Conservation (phyloP, 2,797 vertebrate genomes). For the Rhadinocentrus ornatus region DNA sequence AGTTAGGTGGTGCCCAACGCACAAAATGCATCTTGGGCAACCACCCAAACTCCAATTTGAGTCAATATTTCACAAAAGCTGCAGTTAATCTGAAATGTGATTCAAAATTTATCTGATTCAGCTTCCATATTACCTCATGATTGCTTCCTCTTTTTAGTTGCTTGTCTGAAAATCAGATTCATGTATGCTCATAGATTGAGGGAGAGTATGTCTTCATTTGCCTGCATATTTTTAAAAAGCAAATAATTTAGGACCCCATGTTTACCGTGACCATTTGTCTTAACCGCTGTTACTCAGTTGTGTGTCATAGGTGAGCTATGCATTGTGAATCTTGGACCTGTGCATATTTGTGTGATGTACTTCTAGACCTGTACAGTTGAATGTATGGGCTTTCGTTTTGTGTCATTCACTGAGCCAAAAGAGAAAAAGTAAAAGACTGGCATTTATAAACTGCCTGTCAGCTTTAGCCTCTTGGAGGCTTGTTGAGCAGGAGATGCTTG, state of each 20-base stretch:
- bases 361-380: slow-evolving; percentile 58
- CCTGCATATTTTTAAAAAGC: slow-evolving; percentile 44
- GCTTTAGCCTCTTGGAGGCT: not conserved
- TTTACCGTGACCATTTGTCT: slow-evolving; percentile 76
- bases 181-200: slow-evolving; percentile 55
- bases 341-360: slow-evolving; percentile 58
- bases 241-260: slow-evolving; percentile 57
- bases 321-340: slow-evolving; percentile 83
- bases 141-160: slow-evolving; percentile 26
- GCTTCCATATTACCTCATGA: slow-evolving; percentile 23
- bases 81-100: slow-evolving; percentile 21
- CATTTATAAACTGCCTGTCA: slow-evolving; percentile 20
- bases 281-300: slow-evolving; percentile 72
- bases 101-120: slow-evolving; percentile 28
- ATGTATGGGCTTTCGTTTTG: slow-evolving; percentile 47
- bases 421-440: slow-evolving; percentile 20
- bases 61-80: slow-evolving; percentile 53
- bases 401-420: slow-evolving; percentile 65
- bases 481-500: slow-evolving; percentile 11
- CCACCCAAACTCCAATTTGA: slow-evolving; percentile 30
- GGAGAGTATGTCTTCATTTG: slow-evolving; percentile 46
- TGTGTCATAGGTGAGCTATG: slow-evolving; percentile 79
- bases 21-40: not conserved
- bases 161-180: slow-evolving; percentile 51
- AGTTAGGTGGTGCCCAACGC: slow-evolving; percentile 54